Evolutionary conservation across 2,888 invertebrate genomes (phyloP).

Genomic region (Leucania comma): DNA sequence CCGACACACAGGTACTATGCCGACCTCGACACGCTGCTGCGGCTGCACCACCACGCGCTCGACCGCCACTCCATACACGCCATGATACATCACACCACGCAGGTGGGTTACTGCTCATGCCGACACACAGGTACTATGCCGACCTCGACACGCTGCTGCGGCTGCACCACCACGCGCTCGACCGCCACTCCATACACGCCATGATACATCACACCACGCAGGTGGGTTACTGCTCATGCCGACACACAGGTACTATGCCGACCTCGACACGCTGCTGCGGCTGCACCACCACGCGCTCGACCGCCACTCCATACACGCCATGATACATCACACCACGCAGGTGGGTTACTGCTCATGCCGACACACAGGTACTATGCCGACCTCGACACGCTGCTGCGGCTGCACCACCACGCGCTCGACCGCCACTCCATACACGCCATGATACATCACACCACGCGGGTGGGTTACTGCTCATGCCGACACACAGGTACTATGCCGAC

Average conservation of each 20-base stretch:
- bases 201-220: slow-evolving; percentile 92
- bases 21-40: slow-evolving; percentile 51
- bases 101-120: slow-evolving; percentile 52
- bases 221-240: too few relatives aligned
- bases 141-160: slow-evolving; percentile 97
- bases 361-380: slow-evolving; percentile 85
- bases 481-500: slow-evolving; percentile 91
- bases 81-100: slow-evolving; percentile 92
- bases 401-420: slow-evolving; percentile 96
- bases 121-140: slow-evolving; percentile 80
- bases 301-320: slow-evolving; percentile 95
- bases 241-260: not conserved
- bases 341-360: slow-evolving; percentile 64
- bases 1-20: not conserved
- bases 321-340: slow-evolving; percentile 94
- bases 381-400: slow-evolving; percentile 95
- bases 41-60: slow-evolving; percentile 96
- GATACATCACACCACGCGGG: slow-evolving; percentile 93
- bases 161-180: slow-evolving; percentile 96
- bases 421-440: slow-evolving; percentile 96
- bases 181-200: slow-evolving; percentile 92
- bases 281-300: slow-evolving; percentile 97
- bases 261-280: slow-evolving; percentile 96
- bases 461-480: not conserved
- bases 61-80: slow-evolving; percentile 89